Evolutionary conservation across 2,113 vertebrate species (phyloP).

Genomic region (Poeciliopsis occidentalis): DNA sequence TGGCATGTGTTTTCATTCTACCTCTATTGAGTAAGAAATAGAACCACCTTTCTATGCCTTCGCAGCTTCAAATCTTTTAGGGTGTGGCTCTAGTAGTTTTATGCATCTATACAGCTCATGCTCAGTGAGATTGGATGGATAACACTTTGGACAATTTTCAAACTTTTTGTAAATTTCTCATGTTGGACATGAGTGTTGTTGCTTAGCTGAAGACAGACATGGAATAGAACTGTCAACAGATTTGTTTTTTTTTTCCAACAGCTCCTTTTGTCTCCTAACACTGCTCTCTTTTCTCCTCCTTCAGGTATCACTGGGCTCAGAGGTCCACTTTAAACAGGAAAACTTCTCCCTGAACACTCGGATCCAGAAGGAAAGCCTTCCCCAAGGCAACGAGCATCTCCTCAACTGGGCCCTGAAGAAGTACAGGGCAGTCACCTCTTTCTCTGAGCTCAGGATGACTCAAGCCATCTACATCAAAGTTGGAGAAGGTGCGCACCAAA

Average conservation of each 20-base stretch:
- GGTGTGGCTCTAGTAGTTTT: too few relatives aligned
- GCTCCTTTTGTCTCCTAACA: slow-evolving; percentile 38
- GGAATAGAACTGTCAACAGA: slow-evolving; percentile 3
- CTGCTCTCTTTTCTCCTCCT: slow-evolving; percentile 51
- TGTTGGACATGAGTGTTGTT: background rate
- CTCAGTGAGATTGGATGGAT: background rate
- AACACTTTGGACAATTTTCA: background rate
- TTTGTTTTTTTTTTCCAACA: background rate
- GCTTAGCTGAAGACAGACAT: slow-evolving; percentile 12
- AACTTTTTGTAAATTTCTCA: background rate
- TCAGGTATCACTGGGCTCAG: slow-evolving; percentile 88
- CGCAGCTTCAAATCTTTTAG: background rate
- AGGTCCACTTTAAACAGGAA: slow-evolving; percentile 83
- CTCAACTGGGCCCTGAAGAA: slow-evolving; percentile 89
- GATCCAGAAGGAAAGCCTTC: slow-evolving; percentile 81
- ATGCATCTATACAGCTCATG: background rate
- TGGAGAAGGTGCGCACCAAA: slow-evolving; percentile 89
- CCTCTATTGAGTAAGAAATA: background rate
- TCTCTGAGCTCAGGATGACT: slow-evolving; percentile 93
- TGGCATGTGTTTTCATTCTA: background rate
- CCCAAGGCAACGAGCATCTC: slow-evolving; percentile 88
- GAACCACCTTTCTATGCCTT: background rate
- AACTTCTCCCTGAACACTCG: slow-evolving; percentile 85
- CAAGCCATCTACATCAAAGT: slow-evolving; percentile 96
- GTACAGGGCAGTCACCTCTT: slow-evolving; percentile 93